A percentile compares a stretch with the other conserved stretches of the same genome.
These are phyloP conservation scores for Atethmia centrago DNA, from an alignment of 2,888 invertebrate species.

Conservation along the genomic window DNA sequence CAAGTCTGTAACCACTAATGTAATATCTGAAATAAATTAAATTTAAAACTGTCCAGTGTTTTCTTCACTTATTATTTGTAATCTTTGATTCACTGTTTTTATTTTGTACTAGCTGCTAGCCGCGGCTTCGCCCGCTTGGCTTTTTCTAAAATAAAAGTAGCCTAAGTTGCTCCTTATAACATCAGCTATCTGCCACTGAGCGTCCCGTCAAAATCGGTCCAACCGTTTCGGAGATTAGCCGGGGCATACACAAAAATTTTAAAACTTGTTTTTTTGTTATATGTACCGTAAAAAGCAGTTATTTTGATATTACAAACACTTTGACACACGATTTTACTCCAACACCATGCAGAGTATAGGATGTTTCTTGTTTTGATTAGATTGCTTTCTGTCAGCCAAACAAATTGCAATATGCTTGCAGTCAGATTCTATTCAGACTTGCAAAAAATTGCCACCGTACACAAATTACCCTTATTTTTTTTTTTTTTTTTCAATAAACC, in stretches of 20 bases:
- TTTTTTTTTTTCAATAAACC: not conserved
- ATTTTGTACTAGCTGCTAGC: too few species aligned
- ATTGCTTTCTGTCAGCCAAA: not conserved
- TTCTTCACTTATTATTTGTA: slow-evolving; percentile 1
- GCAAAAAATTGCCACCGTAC: not conserved
- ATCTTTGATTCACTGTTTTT: not conserved
- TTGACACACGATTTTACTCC: too few species aligned
- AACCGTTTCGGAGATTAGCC: too few species aligned
- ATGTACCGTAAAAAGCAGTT: too few species aligned
- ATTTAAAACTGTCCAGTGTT: slow-evolving; percentile 50
- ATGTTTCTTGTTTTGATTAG: not conserved
- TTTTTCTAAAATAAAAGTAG: too few species aligned
- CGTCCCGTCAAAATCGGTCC: too few species aligned
- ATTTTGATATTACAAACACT: too few species aligned
- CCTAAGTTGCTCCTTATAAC: too few species aligned
- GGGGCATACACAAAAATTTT: too few species aligned
- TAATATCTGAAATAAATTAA: slow-evolving; percentile 71
- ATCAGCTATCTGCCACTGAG: too few species aligned
- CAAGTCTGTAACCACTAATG: slow-evolving; percentile 79
- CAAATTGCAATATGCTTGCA: not conserved
- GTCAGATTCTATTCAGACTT: not conserved
- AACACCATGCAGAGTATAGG: not conserved
- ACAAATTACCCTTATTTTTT: not conserved
- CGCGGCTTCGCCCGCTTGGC: too few species aligned
- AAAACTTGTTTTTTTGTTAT: too few species aligned